Base-by-base conservation (phyloP, 2,888 invertebrate genomes). In the Trachelus tabidus region DNA sequence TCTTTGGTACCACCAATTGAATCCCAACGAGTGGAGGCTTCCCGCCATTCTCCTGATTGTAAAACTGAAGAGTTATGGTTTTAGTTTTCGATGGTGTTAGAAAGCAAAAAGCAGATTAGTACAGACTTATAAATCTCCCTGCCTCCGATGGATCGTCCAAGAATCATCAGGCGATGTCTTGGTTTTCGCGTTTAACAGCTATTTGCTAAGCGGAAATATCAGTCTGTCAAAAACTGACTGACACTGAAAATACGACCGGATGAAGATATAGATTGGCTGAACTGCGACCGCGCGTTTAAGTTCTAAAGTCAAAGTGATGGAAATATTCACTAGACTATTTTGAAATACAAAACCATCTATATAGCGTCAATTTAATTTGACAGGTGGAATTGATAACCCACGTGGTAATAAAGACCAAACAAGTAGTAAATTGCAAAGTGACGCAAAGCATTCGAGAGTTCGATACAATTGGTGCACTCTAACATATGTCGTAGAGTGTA, bases 21-120 rank as follows among this genome's bases (percentile, higher is more conserved):
- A 92, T 90, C n/a, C 91, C 91, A 81, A 91, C 90, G 75, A 92
- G 87, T 35, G 91, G 89, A 76, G 92, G 90, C 80, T 91, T 92
- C 9, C 92, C 92, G 69, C 92, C 92, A 83, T 91, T 92, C 84
- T 92, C 92, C 90, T 92, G 90, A 81, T 91, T 91, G 86, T 87
- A 90, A 89, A 90, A 91, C 91, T 91, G 85, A 85, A 86, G 79
- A 87, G 83, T 85, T 87, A 87, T 77, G 79, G 71, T 71, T 78
- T 74, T 35, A 74, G 74, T 74, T 0, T 56, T 56, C 23, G 23
- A 56, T 23, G 56, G 23, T 56, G 56, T 56, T 56, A 56, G 56
- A 56, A 56, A 56, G 56, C 56, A 56, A 56, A 23, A 56, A 23
- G 56, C 56, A 56, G 6, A 56, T 56, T 56, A 56, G 56, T 56